Conservation (phyloP, 2,113 vertebrate genomes). For the Acrocephalus arundinaceus region DNA sequence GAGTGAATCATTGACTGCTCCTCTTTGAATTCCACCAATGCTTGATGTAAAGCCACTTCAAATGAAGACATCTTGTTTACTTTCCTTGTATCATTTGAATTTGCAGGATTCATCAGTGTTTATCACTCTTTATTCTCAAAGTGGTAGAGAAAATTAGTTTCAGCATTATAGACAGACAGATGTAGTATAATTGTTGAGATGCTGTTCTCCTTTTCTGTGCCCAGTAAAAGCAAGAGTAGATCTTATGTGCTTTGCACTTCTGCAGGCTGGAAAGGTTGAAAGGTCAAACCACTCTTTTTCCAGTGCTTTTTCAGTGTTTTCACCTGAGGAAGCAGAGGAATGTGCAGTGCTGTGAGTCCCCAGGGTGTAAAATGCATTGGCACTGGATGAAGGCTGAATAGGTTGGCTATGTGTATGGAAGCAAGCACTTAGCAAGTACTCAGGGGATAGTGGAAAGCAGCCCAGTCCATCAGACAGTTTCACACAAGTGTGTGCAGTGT, state of each 20-base stretch:
- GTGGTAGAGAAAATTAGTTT: not conserved
- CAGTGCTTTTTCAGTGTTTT: not conserved
- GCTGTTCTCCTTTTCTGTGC: not conserved
- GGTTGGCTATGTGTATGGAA: not conserved
- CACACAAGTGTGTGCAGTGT: not conserved
- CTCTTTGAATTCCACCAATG: not conserved
- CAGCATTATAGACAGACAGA: not conserved
- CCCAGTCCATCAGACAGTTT: not conserved
- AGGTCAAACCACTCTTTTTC: not conserved
- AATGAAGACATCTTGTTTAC: not conserved
- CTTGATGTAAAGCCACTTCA: not conserved
- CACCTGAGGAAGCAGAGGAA: not conserved
- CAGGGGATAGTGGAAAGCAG: not conserved
- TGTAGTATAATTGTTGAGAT: not conserved
- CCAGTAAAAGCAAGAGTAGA: not conserved
- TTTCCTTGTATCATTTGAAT: not conserved
- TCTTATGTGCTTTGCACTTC: not conserved
- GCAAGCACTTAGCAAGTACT: not conserved
- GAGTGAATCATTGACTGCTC: rapidly evolving
- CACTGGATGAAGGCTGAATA: not conserved
- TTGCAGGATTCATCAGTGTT: not conserved
- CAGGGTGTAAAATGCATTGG: not conserved
- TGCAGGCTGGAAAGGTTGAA: not conserved
- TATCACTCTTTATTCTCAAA: not conserved
- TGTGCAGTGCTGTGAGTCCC: not conserved